phyloP scores from a whole-genome alignment of 2,113 vertebrate genomes.

The Rousettus leschenaultii region DNA sequence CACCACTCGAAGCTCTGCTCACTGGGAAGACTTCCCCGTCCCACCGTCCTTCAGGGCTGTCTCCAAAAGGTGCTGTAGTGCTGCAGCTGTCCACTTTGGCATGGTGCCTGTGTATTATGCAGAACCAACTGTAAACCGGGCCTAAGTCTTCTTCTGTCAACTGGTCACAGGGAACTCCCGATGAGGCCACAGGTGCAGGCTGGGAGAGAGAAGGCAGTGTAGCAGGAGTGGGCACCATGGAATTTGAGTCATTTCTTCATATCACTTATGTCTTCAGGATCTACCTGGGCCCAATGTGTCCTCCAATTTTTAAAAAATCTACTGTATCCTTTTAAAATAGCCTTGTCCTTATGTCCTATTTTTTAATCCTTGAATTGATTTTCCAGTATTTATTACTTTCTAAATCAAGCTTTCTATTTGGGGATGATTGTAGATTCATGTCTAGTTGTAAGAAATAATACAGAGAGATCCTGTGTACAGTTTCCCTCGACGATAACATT shows the following conservation, averaged over 20 bases:
- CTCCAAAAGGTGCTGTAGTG: background rate
- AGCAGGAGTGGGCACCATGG: background rate
- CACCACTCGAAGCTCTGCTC: background rate
- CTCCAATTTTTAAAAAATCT: background rate
- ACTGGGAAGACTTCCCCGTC: background rate
- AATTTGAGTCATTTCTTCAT: background rate
- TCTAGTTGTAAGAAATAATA: background rate
- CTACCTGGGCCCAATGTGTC: background rate
- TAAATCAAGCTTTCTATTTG: slow-evolving; percentile 4
- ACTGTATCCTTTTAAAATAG: background rate
- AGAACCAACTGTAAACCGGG: background rate
- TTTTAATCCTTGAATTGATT: background rate
- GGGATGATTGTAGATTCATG: background rate
- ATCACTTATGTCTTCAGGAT: background rate
- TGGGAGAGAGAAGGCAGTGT: background rate
- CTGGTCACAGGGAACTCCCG: background rate
- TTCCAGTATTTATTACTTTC: background rate
- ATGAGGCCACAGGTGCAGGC: background rate
- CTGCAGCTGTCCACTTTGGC: background rate
- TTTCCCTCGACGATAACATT: background rate
- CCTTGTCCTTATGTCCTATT: background rate
- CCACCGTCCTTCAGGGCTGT: background rate
- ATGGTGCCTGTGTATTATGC: background rate
- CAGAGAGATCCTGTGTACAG: background rate
- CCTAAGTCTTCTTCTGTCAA: background rate